Evolutionary conservation across 2,888 invertebrate species (phyloP), one percentile per base, ranked within the genome.

Genomic region (Drosophila peninsularis): DNA sequence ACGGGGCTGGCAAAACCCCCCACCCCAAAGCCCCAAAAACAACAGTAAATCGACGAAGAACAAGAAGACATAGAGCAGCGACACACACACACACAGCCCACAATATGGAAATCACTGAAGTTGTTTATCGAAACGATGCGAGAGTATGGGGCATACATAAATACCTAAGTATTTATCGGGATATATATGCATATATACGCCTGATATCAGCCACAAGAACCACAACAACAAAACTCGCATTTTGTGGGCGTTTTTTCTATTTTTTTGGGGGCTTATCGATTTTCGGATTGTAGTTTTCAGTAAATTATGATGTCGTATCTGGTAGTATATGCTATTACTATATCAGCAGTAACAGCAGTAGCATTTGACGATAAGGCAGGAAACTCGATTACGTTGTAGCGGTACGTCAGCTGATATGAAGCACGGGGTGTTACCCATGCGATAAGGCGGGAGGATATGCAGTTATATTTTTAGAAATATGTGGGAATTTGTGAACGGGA

Each of bases 41-140:
- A 32, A 32, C 24, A 27, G 17, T 37, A 39, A 53, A 17, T 17
- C 44, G 21, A 41, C 54, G 24, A 50, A 55, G 34, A 61, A 61
- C 39, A 52, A 55, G 17, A 56, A 55, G 58, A 56, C 53, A 57
- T 44, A 32, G 34, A 42, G 34, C 30, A 37, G 34, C 52, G 30
- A 19, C 34, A 5, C 27, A 37, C n/a, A 19, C 34, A 5, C 27
- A 37, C n/a, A 37, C 30, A 45, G 19, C 37, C 42, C 37, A n/a
- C 61, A 74, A 73, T 80, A 78, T 78, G 78, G 81, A 78, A 78
- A 78, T 74, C 66, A 70, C 58, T 61, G 63, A 41, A 81, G 78
- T 78, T 71, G 71, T 60, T 71, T 70, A 64, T 71, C 52, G 71
- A 50, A 52, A 27, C 62, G 32, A 65, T 67, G 50, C 52, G 21